Conservation (phyloP, 2,888 invertebrate species). For the Hetaerina titia region DNA sequence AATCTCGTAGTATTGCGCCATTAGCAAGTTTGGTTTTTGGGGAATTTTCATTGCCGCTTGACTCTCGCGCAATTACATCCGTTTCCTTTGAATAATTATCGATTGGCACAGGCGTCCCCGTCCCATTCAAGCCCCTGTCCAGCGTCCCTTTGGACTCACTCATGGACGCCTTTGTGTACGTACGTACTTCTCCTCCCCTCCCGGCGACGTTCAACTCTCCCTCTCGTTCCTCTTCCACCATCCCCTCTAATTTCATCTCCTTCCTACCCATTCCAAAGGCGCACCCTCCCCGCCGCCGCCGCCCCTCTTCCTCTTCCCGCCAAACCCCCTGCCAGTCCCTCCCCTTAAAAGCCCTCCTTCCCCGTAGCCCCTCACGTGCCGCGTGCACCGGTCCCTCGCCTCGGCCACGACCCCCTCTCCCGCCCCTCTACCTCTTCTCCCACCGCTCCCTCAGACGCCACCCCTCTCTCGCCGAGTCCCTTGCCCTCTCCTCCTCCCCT, state of each 20-base stretch:
- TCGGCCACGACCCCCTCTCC: not conserved
- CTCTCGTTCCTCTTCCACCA: not conserved
- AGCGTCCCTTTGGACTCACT: not conserved
- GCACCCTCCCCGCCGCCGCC: not conserved
- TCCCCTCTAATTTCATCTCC: not conserved
- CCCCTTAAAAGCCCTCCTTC: not conserved
- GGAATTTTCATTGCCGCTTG: too few species aligned
- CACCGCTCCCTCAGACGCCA: not conserved
- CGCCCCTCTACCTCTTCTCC: not conserved
- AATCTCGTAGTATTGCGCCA: too few species aligned
- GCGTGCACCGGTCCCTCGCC: not conserved
- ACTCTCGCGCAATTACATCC: too few species aligned
- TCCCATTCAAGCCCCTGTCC: not conserved
- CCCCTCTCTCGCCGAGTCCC: not conserved
- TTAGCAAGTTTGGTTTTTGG: too few species aligned
- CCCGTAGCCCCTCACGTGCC: not conserved
- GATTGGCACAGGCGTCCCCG: not conserved
- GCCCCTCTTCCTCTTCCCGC: not conserved
- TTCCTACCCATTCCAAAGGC: not conserved
- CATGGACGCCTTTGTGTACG: not conserved
- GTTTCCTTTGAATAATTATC: too few species aligned
- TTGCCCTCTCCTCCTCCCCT: not conserved
- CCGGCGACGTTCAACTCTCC: not conserved
- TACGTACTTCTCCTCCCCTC: not conserved
- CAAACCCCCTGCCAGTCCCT: too few species aligned